Evolutionary conservation across 1,140 invertebrate species (phyloP), one percentile per base, ranked within the genome.

Genomic region (Pseudoatta argentina): DNA sequence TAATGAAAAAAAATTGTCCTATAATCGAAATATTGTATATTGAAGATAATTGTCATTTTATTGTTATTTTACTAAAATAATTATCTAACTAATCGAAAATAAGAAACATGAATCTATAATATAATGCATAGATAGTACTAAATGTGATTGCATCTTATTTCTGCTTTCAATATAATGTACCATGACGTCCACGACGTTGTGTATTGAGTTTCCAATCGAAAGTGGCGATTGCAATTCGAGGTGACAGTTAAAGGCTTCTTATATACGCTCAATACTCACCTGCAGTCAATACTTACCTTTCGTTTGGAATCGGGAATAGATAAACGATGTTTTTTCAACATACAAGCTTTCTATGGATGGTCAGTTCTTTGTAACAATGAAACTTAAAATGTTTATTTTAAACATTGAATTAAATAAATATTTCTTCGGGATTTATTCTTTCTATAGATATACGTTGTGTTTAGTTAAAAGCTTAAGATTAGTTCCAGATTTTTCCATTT

Each of bases 221-320:
- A 57, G 14, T 71, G 16, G 21, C 30, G 63, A 69, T n/a, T 55
- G 48, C 66, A 16, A 71, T 55, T 81, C 30, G 77, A 69, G 30
- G 10, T 55, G 77, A 79, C 77, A 79, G 63, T 24, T 81, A 27
- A 39, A 81, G 48, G 30, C 27, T 55, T 81, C 77, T 81, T 55
- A 66, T 67, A 53, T 67, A 71, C 21, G n/a, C 8, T 63, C 75
- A 48, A 14, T 39, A 21, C 3, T 30, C 5, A 44, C 7, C 24
- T 21, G 10, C 63, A 7, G 18, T 21, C 44, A 24, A 39, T 69
- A 55, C 34, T 39, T 39, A 39, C 7, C 21, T 57, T 3, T 21
- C 12, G 12, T 1, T 14, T 6, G 14, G 14, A 67, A 67, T 5
- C 6, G 4, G 12, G 6, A 53, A 67, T 34, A 69, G n/a, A 30